Evolutionary conservation across 1,140 invertebrate genomes (phyloP), one percentile per base, ranked within the genome.

Genomic region (Drosophila parabipectinata): DNA sequence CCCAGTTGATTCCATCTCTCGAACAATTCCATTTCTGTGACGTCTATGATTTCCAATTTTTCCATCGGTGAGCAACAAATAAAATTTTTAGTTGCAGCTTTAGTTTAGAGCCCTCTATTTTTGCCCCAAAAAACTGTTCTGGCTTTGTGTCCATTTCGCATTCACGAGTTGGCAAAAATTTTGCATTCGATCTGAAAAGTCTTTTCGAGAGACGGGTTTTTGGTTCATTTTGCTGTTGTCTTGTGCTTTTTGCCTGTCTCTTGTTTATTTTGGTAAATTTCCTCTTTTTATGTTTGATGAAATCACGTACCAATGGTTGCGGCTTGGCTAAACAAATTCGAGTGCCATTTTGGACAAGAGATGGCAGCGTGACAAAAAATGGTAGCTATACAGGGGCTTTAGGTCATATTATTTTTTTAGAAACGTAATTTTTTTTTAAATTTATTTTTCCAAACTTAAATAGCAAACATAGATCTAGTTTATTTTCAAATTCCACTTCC

Each of bases 81-180:
- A 73, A 34, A 48, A 54, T 61, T 72, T 69, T 72, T 48, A 62
- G 53, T 82, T 56, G 55, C 41, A 62, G 62, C 51, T 39, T 67
- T 69, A 69, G 62, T 69, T 68, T 47, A 7, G 63, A 37, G 34
- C 34, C 34, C 34, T 37, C 34, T 12, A 12, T 37, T n/a, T 37
- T 37, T 56, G 2, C 1, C 54, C 50, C 41, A 34, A 37, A 37
- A 37, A 37, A 48, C 41, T 55, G 50, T 47, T 68, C 63, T 32
- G 32, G 51, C 41, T 53, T 54, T 56, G 54, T 76, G 79, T 53
- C 77, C 81, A 71, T 84, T 83, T 83, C 63, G 78, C 88, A 87
- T 87, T 87, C 82, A 88, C 83, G 83, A 82, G 83, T 72, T 88
- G 88, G 83, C 83, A 82, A 83, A 88, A 87, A 88, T 87, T 85